Conservation (phyloP, 2,888 invertebrate genomes). For the Trissolcus brochymenae region DNA sequence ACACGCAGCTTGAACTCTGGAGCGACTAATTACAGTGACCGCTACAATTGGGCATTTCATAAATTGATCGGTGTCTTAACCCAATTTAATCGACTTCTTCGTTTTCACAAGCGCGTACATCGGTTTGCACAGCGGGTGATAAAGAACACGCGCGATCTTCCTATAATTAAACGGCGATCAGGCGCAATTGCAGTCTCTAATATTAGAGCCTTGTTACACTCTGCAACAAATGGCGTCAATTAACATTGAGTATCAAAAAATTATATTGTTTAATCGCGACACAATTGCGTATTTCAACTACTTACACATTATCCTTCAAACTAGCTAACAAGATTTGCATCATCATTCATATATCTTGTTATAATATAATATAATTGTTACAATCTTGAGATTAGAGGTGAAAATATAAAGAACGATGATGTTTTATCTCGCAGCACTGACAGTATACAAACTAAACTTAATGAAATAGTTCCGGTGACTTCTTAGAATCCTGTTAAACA, state of each 20-base stretch:
- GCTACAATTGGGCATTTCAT: conserved; percentile 34
- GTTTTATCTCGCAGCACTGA: no score
- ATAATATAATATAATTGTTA: no score
- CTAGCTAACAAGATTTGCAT: no score
- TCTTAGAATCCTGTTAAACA: no score
- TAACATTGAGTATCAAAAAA: conserved; percentile 9
- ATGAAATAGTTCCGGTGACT: no score
- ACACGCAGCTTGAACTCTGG: conserved; percentile 21
- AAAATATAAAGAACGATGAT: no score
- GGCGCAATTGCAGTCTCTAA: conserved; percentile 31
- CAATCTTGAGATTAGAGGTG: no score
- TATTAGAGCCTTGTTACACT: conserved; percentile 26
- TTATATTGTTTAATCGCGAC: no score
- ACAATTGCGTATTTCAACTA: no score
- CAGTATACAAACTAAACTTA: no score
- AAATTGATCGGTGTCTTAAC: conserved; percentile 40
- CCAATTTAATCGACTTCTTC: conserved; percentile 38
- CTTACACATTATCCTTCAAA: no score
- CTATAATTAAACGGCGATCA: conserved; percentile 40
- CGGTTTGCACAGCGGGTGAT: conserved; percentile 7
- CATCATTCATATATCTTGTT: no score
- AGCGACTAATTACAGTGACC: conserved; percentile 43
- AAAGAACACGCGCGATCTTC: conserved; percentile 16
- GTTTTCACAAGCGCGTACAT: conserved; percentile 23
- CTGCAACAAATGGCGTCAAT: conserved; percentile 24